phyloP scores from a whole-genome alignment of 2,888 invertebrate genomes.

The Apodemia zela region DNA sequence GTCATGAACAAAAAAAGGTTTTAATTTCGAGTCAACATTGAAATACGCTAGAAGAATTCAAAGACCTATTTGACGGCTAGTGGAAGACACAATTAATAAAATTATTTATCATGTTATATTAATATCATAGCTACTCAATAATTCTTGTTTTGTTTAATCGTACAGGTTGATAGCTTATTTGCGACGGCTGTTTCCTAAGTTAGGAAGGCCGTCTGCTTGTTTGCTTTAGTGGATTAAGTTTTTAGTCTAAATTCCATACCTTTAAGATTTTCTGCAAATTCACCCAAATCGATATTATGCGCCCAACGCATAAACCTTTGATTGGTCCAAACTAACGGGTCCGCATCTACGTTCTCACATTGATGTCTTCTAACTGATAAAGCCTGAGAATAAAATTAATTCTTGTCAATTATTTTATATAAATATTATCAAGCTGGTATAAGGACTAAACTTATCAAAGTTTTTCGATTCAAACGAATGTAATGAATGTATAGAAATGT shows the following conservation, averaged over 20 bases:
- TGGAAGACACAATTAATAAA: no score
- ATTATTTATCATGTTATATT: no score
- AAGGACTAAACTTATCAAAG: background rate
- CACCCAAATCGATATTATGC: slow-evolving; percentile 94
- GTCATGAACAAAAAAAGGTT: background rate
- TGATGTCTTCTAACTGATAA: slow-evolving; percentile 92
- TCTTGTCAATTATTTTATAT: background rate
- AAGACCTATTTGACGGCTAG: no score
- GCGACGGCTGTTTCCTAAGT: no score
- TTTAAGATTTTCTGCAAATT: slow-evolving; percentile 96
- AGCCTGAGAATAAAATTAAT: slow-evolving; percentile 76
- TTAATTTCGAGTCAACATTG: background rate
- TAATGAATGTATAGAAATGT: background rate
- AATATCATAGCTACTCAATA: no score
- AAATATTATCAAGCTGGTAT: no score
- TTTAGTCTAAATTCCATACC: slow-evolving; percentile 70
- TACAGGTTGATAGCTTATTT: no score
- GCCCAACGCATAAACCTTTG: slow-evolving; percentile 97
- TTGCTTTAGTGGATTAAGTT: no score
- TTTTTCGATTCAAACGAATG: background rate
- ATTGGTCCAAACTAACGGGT: slow-evolving; percentile 98
- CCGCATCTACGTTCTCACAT: slow-evolving; percentile 92
- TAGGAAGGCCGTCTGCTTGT: no score
- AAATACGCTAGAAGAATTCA: background rate
- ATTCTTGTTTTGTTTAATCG: no score